Conservation (phyloP, 2,113 vertebrate genomes). For the Entosphenus tridentatus region DNA sequence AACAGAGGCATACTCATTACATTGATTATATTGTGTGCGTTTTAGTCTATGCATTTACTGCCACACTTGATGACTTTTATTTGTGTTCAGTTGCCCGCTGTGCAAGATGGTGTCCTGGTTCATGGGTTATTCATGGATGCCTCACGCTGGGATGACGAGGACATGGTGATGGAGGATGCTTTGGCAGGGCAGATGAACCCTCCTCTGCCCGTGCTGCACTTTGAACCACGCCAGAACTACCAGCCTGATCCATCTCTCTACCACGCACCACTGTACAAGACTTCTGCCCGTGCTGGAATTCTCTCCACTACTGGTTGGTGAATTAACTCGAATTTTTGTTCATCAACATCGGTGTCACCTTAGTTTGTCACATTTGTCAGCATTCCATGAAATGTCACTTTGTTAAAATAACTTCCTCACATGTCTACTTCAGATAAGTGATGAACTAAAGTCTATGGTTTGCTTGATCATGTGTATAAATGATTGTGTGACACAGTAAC, state of each 20-base stretch:
- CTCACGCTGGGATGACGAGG: conserved; percentile 28
- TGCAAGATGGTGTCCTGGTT: conserved; percentile 30
- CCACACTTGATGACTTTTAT: neutral
- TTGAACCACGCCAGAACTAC: conserved; percentile 36
- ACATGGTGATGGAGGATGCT: conserved; percentile 31
- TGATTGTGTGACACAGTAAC: no score
- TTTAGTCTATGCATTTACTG: neutral
- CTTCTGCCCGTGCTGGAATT: conserved; percentile 32
- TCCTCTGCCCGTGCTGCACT: conserved; percentile 32
- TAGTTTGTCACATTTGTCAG: no score
- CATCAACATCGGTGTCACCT: no score
- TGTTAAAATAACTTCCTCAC: no score
- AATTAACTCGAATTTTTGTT: no score
- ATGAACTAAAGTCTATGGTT: no score
- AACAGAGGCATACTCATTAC: no score
- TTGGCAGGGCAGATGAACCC: conserved; percentile 30
- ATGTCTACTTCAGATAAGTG: no score
- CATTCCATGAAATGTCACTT: no score
- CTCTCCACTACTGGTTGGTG: conserved; percentile 34
- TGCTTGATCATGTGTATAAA: no score
- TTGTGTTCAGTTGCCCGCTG: conserved; percentile 23
- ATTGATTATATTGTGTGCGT: no score
- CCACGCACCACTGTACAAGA: conserved; percentile 39
- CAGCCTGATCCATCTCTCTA: conserved; percentile 19
- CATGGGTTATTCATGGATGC: conserved; percentile 45